These are phyloP conservation scores for Pseudococcus longispinus DNA, from an alignment of 2,888 invertebrate genomes.

Conservation along the genomic window DNA sequence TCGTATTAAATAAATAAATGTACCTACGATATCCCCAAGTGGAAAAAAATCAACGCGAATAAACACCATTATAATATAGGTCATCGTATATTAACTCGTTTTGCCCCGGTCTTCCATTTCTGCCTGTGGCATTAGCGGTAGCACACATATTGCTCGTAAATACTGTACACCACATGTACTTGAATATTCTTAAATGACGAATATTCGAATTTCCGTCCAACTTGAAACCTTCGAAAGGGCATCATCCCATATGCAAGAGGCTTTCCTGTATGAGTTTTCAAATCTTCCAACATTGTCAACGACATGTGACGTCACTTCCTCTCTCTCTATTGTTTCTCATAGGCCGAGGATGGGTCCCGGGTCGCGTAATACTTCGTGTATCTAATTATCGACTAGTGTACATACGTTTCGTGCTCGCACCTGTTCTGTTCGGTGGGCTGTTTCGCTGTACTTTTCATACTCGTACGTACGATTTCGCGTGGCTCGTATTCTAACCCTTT, in stretches of 20 bases:
- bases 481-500: background rate
- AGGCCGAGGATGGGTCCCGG: background rate
- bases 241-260: conserved; percentile 5
- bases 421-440: background rate
- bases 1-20: background rate
- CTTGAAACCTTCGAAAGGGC: background rate
- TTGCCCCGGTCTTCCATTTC: background rate
- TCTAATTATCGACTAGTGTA: conserved; percentile 34
- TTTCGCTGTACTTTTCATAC: background rate
- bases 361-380: conserved; percentile 19
- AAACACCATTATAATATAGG: conserved; percentile 14
- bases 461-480: background rate
- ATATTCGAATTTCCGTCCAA: conserved; percentile 33
- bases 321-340: conserved; percentile 38
- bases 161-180: background rate
- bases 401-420: conserved; percentile 38
- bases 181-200: background rate
- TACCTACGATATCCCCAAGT: too few species aligned
- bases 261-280: conserved; percentile 42
- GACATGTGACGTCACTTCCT: conserved; percentile 31
- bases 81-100: conserved; percentile 6
- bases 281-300: conserved; percentile 34
- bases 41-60: background rate
- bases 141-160: background rate
- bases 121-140: background rate